Evolutionary conservation across 1,140 invertebrate genomes (phyloP).

Genomic region (Zaprionus lachaisei): DNA sequence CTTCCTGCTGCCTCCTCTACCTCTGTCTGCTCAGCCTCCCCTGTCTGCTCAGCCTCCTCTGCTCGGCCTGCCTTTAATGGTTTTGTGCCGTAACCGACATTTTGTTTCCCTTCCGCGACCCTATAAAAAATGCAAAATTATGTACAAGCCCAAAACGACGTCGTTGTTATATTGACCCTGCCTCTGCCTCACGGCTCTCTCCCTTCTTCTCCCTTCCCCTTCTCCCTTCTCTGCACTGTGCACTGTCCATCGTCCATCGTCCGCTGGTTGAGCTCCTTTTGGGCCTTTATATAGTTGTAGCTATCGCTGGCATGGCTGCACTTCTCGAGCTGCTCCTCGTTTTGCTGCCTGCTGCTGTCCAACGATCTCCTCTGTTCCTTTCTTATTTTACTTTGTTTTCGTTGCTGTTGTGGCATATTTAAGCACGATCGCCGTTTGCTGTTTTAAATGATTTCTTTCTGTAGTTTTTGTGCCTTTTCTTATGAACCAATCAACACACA

Average conservation of each 20-base stretch:
- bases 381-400: constrained; percentile 13
- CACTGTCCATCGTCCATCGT: background rate
- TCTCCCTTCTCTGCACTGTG: background rate
- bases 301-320: constrained; percentile 81
- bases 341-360: constrained; percentile 33
- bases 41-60: background rate
- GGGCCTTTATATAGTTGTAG: constrained; percentile 77
- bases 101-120: constrained; percentile 63
- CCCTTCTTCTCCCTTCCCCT: background rate
- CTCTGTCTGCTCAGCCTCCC: background rate
- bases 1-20: background rate
- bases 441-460: constrained; percentile 81
- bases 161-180: constrained; percentile 80
- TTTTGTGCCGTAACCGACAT: constrained; percentile 76
- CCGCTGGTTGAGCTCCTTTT: constrained; percentile 27
- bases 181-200: constrained; percentile 39
- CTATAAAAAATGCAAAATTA: constrained; percentile 82
- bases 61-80: constrained; percentile 62
- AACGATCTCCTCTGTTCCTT: constrained; percentile 6
- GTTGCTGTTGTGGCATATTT: constrained; percentile 66
- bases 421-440: constrained; percentile 73
- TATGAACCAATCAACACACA: constrained; percentile 82
- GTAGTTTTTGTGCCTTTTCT: constrained; percentile 71
- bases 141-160: constrained; percentile 75
- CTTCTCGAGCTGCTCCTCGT: constrained; percentile 70